Percentiles rank a stretch among this genome's conserved stretches.
Evolutionary conservation across 2,888 invertebrate species (phyloP).

Genomic region (Stenotaenia linearis): DNA sequence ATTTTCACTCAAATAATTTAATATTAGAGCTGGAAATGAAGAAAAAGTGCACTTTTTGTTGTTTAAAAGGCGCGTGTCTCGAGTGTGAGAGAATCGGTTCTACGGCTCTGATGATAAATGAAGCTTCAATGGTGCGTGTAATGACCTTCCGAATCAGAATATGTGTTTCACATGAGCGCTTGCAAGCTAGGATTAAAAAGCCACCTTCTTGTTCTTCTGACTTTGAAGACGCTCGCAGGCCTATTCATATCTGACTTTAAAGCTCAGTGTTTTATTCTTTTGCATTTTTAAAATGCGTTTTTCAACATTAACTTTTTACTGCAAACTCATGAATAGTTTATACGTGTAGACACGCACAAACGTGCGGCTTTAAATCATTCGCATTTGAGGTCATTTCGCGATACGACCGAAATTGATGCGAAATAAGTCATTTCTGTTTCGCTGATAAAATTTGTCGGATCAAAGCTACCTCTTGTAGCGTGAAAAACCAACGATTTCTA

Average conservation of each 20-base stretch:
- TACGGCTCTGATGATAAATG: slow-evolving; percentile 14
- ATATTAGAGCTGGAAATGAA: too few relatives aligned
- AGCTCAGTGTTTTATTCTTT: neutral
- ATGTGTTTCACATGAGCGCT: slow-evolving; percentile 24
- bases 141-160: slow-evolving; percentile 26
- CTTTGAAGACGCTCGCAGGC: neutral
- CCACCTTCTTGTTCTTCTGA: neutral
- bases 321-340: too few relatives aligned
- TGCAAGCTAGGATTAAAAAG: slow-evolving; percentile 21
- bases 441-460: neutral
- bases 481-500: too few relatives aligned
- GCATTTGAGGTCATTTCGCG: neutral
- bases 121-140: slow-evolving; percentile 21
- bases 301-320: too few relatives aligned
- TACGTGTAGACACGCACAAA: too few relatives aligned
- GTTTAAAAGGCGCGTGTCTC: neutral
- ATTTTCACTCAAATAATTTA: neutral
- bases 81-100: slow-evolving; percentile 6
- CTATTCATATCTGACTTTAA: neutral
- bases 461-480: too few relatives aligned
- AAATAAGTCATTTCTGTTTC: neutral
- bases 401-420: neutral
- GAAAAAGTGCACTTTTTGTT: too few relatives aligned
- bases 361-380: neutral
- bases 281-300: too few relatives aligned